Base-by-base conservation (phyloP, 2,888 invertebrate genomes). In the Notodonta ziczac region DNA sequence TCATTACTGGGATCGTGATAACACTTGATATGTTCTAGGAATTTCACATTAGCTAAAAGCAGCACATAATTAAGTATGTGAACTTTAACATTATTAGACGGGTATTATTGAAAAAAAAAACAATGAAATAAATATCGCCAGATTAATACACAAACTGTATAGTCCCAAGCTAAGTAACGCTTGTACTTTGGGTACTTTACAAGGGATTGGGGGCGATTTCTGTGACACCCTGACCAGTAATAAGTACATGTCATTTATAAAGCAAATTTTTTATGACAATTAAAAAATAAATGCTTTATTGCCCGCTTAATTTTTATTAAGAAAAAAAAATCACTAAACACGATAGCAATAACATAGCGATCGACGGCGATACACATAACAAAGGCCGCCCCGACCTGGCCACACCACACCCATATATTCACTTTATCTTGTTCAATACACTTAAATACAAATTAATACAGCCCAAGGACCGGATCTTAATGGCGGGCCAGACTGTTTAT, bases 391-490 rank as follows among this genome's bases (percentile, higher is more conserved):
- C 65, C 80, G 85, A 84, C 83, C 86, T 80, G 74, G 68, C 77
- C 77, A 67, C 69, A 77, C 69, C 82, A 86, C 82, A 83, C 85
- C 85, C 89, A 88, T 91, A 92, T 93, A 92, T 93, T 93, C 88
- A 87, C 83, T 90, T 93, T 93, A 93, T 93, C 93, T 92, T 93
- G 93, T 92, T 88, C 90, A 91, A 89, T 93, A 93, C 92, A 92
- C 93, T 93, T 93, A 91, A 93, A 93, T 93, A 93, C 93, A 93
- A 93, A 93, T 93, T 93, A 93, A 93, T 93, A 93, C 93, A 93
- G 88, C 83, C 87, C 79, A 84, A 87, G 90, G 87, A 87, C 87
- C 87, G 85, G 86, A 74, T 82, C 91, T 88, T 93, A 91, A 93
- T 91, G 90, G 93, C 87, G 82, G 83, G 75, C 79, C 77, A 79